A percentile compares a stretch with the other conserved stretches of the same genome.
phyloP scores from a whole-genome alignment of 2,888 invertebrate genomes.

The Synergus gifuensis region DNA sequence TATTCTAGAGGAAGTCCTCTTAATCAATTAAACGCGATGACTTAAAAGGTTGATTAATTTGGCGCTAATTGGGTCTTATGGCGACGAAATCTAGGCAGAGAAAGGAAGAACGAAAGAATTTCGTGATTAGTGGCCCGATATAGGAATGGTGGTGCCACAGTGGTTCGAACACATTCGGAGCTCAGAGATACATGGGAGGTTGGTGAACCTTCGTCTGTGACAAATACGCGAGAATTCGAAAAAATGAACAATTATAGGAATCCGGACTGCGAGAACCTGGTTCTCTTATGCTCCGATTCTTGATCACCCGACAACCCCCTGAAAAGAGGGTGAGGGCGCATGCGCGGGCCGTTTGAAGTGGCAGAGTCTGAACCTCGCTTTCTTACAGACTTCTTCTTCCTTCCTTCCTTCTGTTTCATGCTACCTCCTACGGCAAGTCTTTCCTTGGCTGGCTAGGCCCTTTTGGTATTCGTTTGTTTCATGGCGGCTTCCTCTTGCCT shows the following conservation, averaged over 20 bases:
- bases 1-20: no score
- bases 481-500: constrained; percentile 66
- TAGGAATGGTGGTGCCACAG: constrained; percentile 10
- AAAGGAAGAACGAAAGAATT: background rate
- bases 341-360: constrained; percentile 76
- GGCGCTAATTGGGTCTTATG: background rate
- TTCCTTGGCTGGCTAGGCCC: constrained; percentile 63
- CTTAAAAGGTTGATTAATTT: constrained; percentile 1
- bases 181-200: constrained; percentile 50
- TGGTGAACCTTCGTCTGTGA: constrained; percentile 61
- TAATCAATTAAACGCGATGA: background rate
- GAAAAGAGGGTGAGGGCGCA: constrained; percentile 64
- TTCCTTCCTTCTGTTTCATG: constrained; percentile 57
- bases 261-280: constrained; percentile 63
- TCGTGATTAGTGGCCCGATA: constrained; percentile 23
- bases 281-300: constrained; percentile 54
- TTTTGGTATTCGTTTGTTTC: constrained; percentile 74
- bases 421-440: constrained; percentile 54
- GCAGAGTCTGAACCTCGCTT: constrained; percentile 62
- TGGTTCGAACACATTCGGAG: constrained; percentile 18
- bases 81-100: constrained; percentile 5
- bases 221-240: constrained; percentile 75
- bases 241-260: constrained; percentile 78
- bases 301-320: constrained; percentile 56
- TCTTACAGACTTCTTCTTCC: constrained; percentile 54